These are phyloP conservation scores for Caenorhabditis zanzibari DNA, from an alignment of 2,888 invertebrate species.

Conservation along the genomic window DNA sequence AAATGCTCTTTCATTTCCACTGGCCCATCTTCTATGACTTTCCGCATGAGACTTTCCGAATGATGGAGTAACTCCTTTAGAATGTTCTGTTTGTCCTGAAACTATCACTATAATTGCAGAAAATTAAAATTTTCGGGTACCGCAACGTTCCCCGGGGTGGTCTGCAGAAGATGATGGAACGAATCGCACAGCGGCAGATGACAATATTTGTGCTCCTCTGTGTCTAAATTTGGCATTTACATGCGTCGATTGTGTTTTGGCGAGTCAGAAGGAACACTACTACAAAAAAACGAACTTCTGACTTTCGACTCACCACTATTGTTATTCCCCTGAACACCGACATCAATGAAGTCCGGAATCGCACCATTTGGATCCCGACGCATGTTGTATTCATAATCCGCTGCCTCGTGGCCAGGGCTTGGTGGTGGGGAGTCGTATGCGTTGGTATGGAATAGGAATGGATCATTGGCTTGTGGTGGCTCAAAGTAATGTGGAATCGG, in stretches of 20 bases:
- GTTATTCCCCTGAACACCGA: slow-evolving; percentile 6
- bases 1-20: not conserved
- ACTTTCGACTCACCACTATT: slow-evolving; percentile 1
- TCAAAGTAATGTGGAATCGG: not conserved
- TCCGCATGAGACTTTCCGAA: not conserved
- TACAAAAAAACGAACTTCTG: slow-evolving; percentile 14
- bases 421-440: slow-evolving; percentile 44
- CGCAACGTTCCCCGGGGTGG: not conserved
- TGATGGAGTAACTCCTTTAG: slow-evolving; percentile 36
- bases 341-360: slow-evolving; percentile 20
- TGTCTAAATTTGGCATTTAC: not conserved
- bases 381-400: slow-evolving; percentile 33
- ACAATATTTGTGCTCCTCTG: not conserved
- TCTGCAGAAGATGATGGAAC: not conserved
- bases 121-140: not conserved
- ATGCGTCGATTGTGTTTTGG: slow-evolving; percentile 10
- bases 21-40: slow-evolving; percentile 1
- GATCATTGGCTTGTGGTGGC: slow-evolving; percentile 16
- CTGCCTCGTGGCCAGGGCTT: slow-evolving; percentile 18
- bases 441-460: slow-evolving; percentile 26
- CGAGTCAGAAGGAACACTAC: slow-evolving; percentile 12
- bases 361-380: slow-evolving; percentile 14
- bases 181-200: slow-evolving; percentile 16
- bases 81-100: slow-evolving; percentile 42
- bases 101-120: no score